A percentile compares a stretch with the other conserved stretches of the same genome.
phyloP scores from a whole-genome alignment of 2,113 vertebrate species.

The Laticauda colubrina region DNA sequence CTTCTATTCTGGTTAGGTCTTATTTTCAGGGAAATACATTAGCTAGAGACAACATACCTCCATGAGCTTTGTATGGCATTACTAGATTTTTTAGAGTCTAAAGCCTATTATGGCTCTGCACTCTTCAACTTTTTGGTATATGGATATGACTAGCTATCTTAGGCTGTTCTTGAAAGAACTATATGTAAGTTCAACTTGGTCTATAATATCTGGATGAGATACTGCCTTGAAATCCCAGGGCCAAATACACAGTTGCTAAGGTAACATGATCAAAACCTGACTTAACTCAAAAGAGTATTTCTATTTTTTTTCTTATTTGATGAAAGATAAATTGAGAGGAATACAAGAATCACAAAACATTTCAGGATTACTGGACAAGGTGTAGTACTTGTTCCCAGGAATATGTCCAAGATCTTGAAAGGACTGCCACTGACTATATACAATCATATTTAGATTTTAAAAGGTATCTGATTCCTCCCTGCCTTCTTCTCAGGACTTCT shows the following conservation, averaged over 20 bases:
- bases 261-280: not conserved
- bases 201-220: not conserved
- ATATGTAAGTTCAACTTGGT: not conserved
- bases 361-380: not conserved
- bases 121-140: not conserved
- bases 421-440: not conserved
- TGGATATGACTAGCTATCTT: not conserved
- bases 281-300: not conserved
- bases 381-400: not conserved
- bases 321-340: not conserved
- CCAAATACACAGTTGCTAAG: not conserved
- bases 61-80: not conserved
- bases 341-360: not conserved
- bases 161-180: not conserved
- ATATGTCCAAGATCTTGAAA: conserved; percentile 1
- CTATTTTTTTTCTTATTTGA: not conserved
- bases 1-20: no score
- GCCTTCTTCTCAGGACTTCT: not conserved
- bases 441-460: not conserved
- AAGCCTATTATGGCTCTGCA: not conserved
- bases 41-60: not conserved
- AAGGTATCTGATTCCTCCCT: not conserved
- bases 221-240: not conserved
- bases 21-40: no score
- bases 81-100: not conserved